A percentile compares a stretch with the other conserved stretches of the same genome.
Conservation (phyloP, 2,888 invertebrate genomes). For the Abscondita cerata region DNA sequence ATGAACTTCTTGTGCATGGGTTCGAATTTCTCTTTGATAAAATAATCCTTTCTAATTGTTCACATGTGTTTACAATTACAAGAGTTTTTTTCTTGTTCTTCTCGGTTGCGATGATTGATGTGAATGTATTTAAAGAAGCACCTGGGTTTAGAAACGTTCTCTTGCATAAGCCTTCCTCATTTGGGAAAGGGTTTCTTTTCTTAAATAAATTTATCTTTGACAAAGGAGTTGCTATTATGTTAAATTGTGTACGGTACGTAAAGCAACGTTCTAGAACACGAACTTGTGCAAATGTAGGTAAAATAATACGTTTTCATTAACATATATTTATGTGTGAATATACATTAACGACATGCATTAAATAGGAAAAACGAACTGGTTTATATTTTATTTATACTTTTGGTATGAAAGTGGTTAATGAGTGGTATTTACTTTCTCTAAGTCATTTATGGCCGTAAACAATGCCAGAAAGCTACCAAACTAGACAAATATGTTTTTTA, state of each 20-base stretch:
- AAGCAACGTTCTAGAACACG: conserved; percentile 4
- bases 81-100: too few species aligned
- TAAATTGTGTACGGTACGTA: background rate
- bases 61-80: conserved; percentile 32
- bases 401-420: too few species aligned
- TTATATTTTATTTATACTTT: too few species aligned
- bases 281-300: conserved; percentile 9
- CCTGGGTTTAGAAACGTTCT: conserved; percentile 24
- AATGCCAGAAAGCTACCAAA: too few species aligned
- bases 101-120: background rate
- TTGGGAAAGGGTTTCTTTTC: conserved; percentile 15
- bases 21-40: conserved; percentile 3
- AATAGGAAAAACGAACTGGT: too few species aligned
- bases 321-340: background rate
- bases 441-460: too few species aligned
- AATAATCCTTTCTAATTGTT: conserved; percentile 15
- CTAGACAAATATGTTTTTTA: too few species aligned
- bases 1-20: background rate
- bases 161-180: conserved; percentile 27
- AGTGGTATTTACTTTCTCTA: too few species aligned
- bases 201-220: background rate
- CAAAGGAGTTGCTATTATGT: too few species aligned
- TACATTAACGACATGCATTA: too few species aligned
- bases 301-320: conserved; percentile 5
- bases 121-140: conserved; percentile 15